A percentile compares a stretch with the other conserved stretches of the same genome.
These are phyloP conservation scores for Epirrhoe tristata DNA, from an alignment of 2,888 invertebrate genomes.

Conservation along the genomic window DNA sequence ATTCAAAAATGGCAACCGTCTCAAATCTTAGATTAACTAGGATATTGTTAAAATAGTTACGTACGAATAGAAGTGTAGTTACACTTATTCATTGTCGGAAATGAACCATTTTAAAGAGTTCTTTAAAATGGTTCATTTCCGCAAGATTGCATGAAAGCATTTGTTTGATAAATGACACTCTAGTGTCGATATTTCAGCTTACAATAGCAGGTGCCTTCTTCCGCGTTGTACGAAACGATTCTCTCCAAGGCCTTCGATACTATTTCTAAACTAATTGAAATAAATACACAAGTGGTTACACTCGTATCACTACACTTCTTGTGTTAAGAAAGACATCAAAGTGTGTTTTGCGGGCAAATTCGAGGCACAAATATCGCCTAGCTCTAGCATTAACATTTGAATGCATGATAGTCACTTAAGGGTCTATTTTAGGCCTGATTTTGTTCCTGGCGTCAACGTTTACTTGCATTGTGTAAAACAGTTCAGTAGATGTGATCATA, in stretches of 20 bases:
- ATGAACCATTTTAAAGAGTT: background rate
- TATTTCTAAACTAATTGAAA: slow-evolving; percentile 60
- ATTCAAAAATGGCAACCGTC: too few relatives aligned
- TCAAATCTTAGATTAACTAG: too few relatives aligned
- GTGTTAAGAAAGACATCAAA: slow-evolving; percentile 25
- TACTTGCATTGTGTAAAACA: background rate
- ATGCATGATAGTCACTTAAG: background rate
- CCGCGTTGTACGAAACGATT: slow-evolving; percentile 39
- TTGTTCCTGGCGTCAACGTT: background rate
- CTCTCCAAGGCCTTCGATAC: slow-evolving; percentile 51
- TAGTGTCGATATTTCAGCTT: slow-evolving; percentile 22
- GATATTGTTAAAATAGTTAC: background rate
- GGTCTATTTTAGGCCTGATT: slow-evolving; percentile 4
- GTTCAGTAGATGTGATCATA: slow-evolving; percentile 3
- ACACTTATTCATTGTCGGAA: too few relatives aligned
- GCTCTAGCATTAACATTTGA: too few relatives aligned
- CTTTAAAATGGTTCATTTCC: background rate
- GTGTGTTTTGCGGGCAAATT: background rate
- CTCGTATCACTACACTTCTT: slow-evolving; percentile 40
- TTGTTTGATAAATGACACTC: slow-evolving; percentile 19
- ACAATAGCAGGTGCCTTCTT: slow-evolving; percentile 32
- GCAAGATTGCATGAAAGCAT: slow-evolving; percentile 12
- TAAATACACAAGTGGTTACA: slow-evolving; percentile 52
- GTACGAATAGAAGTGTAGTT: background rate
- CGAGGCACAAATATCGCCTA: too few relatives aligned